Evolutionary conservation across 2,797 vertebrate genomes (phyloP), one percentile per base, ranked within the genome.

Genomic region (Dicrostonyx torquatus): DNA sequence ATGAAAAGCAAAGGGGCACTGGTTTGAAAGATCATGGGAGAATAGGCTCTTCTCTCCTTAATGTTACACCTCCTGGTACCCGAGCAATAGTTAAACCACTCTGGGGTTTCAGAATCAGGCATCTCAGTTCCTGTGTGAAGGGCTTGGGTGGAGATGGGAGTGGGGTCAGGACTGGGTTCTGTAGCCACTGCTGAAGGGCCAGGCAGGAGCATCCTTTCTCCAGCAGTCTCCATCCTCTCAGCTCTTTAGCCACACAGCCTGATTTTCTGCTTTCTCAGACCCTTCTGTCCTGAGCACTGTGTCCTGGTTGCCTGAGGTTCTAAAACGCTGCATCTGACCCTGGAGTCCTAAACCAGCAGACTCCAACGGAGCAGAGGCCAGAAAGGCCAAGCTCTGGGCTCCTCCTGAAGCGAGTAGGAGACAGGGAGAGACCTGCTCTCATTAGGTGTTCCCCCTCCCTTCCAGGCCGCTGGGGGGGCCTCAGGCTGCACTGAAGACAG

Each of bases 21-120:
- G 34, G 68, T 58, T 70, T 91, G 87, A 53, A 94, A n/a, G 68
- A 80, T 4, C 68, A 76, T 4, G 40, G 88, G 31, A 87, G 50
- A 77, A 37, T 64, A 85, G 87, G n/a, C 64, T 58, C 75, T 17
- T 53, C 72, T 72, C 89, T 86, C 94, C 95, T 90, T 78, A 88
- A 0, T 24, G 43, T 85, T 70, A 97, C 97, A 97, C 96, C 94
- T 97, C 96, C 66, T 45, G 73, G 87, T 91, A 97, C 97, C 96
- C 95, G 95, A 97, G 96, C 95, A 95, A 96, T 88, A 96, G 88
- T 96, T 95, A 97, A 97, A 97, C 97, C 92, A 95, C 85, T 90
- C 89, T 97, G 15, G 0, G 96, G 96, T 97, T 97, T 97, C 97
- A 97, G 93, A 97, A 97, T 97, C 96, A 97, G 95, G 91, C 93